Base-by-base conservation (phyloP, 2,797 vertebrate genomes). In the Pseudomugil gertrudae region DNA sequence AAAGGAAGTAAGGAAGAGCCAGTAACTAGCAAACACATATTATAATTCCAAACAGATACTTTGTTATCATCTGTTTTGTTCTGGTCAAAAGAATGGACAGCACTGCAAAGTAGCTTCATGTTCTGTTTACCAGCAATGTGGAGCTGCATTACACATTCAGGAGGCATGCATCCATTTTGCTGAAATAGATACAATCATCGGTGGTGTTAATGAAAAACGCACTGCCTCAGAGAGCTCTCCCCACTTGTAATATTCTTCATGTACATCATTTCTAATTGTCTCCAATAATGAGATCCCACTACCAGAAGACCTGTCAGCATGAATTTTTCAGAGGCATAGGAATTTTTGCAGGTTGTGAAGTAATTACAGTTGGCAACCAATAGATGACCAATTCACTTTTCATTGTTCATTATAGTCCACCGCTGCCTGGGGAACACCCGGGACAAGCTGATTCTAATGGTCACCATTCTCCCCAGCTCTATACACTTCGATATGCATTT, bases 201-300 rank as follows among this genome's bases (percentile, higher is more conserved):
- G 80, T 72, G 75, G 82, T 79, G 85, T 82, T 90, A 90, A 91
- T 92, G 88, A 90, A 89, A 90, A 89, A 88, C 85, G 60, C 81
- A 69, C 84, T 66, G 86, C 87, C 80, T 87, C 78, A 52, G 85
- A 88, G 84, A 87, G 86, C 74, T 79, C 81, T 83, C 73, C 76
- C 74, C 79, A 86, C 86, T 89, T 87, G 87, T 87, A 88, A 90
- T 89, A 82, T 89, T 89, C 84, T 69, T 89, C 84, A 82, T 90
- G 78, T 87, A 89, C 87, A 85, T 91, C 77, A 92, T 84, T 89
- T 88, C 83, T 91, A 90, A 93, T 93, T 89, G 85, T 87, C 87
- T 92, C 84, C 84, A 81, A 86, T 89, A 89, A 92, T 91, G 90
- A 92, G 88, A 88, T 87, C 79, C 72, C 69, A 51, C 76, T 14